Evolutionary conservation across 2,888 invertebrate genomes (phyloP).

Genomic region (Thecophora atra): DNA sequence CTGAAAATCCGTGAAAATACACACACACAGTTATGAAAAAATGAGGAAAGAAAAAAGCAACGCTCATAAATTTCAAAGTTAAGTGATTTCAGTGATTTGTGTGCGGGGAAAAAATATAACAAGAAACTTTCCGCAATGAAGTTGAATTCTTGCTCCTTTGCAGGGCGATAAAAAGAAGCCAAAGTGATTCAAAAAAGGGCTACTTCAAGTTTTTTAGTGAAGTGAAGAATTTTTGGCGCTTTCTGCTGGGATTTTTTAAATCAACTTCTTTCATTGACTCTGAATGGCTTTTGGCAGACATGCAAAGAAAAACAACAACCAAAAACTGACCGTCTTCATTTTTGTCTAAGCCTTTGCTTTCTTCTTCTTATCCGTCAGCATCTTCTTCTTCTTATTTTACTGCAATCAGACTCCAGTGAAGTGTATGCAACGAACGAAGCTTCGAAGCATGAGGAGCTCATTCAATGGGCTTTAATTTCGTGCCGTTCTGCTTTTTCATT

Average conservation of each 20-base stretch:
- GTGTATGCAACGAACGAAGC: neutral
- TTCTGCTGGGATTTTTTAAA: neutral
- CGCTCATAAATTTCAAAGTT: conserved; percentile 17
- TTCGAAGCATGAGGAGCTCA: too few relatives aligned
- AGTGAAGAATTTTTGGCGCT: too few relatives aligned
- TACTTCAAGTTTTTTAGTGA: neutral
- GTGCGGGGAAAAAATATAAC: neutral
- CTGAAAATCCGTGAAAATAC: neutral
- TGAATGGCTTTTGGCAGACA: neutral
- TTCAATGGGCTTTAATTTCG: too few relatives aligned
- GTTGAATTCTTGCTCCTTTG: neutral
- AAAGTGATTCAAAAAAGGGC: neutral
- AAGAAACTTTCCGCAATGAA: neutral
- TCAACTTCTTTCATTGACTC: conserved; percentile 5
- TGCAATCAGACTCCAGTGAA: neutral
- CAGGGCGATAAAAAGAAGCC: neutral
- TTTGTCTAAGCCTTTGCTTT: neutral
- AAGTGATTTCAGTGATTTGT: conserved; percentile 19
- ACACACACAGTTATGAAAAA: too few relatives aligned
- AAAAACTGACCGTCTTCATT: neutral
- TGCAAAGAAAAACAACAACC: neutral
- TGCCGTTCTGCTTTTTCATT: neutral
- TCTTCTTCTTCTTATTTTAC: neutral
- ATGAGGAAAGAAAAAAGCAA: neutral
- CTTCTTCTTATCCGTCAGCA: too few relatives aligned